phyloP scores from a whole-genome alignment of 2,888 invertebrate species.

The Tridacna crocea region DNA sequence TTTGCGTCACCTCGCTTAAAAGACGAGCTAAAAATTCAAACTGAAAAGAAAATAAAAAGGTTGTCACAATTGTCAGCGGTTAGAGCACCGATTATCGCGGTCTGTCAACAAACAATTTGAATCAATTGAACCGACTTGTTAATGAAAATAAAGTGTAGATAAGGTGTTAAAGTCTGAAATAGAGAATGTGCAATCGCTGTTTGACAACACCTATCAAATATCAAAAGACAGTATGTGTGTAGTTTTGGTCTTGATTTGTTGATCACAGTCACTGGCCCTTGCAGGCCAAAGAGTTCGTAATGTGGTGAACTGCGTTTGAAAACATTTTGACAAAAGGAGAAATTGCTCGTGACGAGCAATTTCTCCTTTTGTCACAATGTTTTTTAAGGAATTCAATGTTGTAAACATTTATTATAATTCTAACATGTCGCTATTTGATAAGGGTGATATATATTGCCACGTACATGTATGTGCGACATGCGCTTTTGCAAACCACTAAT shows the following conservation, averaged over 20 bases:
- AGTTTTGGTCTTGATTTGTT: too few relatives aligned
- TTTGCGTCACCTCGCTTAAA: neutral
- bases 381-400: too few relatives aligned
- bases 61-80: slow-evolving; percentile 9
- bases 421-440: too few relatives aligned
- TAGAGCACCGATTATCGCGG: neutral
- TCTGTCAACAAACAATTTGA: slow-evolving; percentile 21
- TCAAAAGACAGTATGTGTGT: neutral
- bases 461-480: too few relatives aligned
- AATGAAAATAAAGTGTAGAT: slow-evolving; percentile 2
- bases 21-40: slow-evolving; percentile 4
- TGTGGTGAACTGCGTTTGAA: neutral
- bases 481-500: too few relatives aligned
- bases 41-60: neutral
- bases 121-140: slow-evolving; percentile 14
- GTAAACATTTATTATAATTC: too few relatives aligned
- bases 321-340: neutral
- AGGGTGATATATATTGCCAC: too few relatives aligned
- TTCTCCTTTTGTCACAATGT: too few relatives aligned
- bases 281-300: too few relatives aligned
- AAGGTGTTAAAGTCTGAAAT: slow-evolving; percentile 12
- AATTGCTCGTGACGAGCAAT: neutral
- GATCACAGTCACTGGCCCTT: too few relatives aligned
- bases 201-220: slow-evolving; percentile 15
- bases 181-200: neutral